A percentile compares a stretch with the other conserved stretches of the same genome.
Evolutionary conservation across 2,797 vertebrate species (phyloP).

Genomic region (Pristis pectinata): DNA sequence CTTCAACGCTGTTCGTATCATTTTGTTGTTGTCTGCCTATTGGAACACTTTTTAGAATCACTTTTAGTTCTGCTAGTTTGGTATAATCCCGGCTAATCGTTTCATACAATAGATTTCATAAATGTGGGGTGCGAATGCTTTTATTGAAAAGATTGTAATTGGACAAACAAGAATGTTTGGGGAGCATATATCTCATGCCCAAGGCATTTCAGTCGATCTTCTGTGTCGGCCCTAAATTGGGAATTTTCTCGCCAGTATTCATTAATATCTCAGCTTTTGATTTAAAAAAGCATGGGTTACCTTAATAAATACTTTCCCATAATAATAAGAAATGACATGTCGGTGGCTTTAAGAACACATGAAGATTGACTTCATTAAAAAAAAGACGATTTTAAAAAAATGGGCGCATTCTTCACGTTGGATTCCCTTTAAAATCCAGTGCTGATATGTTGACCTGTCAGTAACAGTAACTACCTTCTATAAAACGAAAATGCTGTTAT

Average conservation of each 20-base stretch:
- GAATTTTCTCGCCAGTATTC: not conserved
- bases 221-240: not conserved
- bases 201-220: not conserved
- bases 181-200: not conserved
- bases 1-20: not conserved
- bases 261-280: not conserved
- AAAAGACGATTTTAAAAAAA: not conserved
- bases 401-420: not conserved
- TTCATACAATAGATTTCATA: not conserved
- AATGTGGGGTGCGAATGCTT: not conserved
- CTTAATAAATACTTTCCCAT: not conserved
- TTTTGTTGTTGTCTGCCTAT: not conserved
- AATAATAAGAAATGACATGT: not conserved
- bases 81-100: not conserved
- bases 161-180: not conserved
- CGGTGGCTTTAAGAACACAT: too few relatives aligned
- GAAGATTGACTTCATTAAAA: not conserved
- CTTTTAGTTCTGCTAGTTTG: not conserved
- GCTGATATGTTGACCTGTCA: not conserved
- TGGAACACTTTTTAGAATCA: too few relatives aligned
- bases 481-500: not conserved
- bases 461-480: not conserved
- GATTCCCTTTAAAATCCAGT: not conserved
- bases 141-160: not conserved
- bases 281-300: too few relatives aligned